Conservation (phyloP, 2,113 vertebrate species). For the Procapra przewalskii region DNA sequence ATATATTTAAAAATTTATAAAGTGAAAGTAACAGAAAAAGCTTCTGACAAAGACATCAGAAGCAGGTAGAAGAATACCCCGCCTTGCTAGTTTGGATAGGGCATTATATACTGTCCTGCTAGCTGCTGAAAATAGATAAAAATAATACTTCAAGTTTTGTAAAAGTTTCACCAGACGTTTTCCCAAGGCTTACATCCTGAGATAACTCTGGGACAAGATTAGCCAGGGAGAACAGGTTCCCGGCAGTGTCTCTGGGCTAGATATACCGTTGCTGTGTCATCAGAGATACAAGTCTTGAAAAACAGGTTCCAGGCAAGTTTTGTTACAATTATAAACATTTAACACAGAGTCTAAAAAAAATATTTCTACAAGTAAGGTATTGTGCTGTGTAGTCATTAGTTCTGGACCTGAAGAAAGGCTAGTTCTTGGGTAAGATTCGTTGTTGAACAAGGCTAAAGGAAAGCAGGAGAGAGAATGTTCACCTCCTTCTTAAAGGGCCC, state of each 20-base stretch:
- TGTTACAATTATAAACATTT: not conserved
- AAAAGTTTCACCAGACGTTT: not conserved
- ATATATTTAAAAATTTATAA: not conserved
- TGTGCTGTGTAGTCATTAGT: not conserved
- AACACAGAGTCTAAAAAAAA: not conserved
- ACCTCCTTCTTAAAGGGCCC: not conserved
- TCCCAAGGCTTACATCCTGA: not conserved
- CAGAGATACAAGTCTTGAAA: not conserved
- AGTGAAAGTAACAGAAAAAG: not conserved
- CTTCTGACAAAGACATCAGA: not conserved
- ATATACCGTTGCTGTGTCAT: not conserved
- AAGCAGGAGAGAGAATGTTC: not conserved
- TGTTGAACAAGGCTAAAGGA: not conserved
- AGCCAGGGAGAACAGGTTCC: not conserved
- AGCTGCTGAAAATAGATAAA: not conserved
- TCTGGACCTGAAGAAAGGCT: not conserved
- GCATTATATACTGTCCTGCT: not conserved
- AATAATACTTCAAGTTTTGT: not conserved
- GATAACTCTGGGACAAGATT: not conserved
- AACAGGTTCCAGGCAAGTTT: not conserved
- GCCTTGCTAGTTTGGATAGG: not conserved
- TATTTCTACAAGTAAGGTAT: not conserved
- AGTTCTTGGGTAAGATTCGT: not conserved
- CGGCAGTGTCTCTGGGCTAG: not conserved
- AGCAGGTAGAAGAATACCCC: not conserved